Evolutionary conservation across 1,140 invertebrate species (phyloP).

Genomic region (Pararge aegeria): DNA sequence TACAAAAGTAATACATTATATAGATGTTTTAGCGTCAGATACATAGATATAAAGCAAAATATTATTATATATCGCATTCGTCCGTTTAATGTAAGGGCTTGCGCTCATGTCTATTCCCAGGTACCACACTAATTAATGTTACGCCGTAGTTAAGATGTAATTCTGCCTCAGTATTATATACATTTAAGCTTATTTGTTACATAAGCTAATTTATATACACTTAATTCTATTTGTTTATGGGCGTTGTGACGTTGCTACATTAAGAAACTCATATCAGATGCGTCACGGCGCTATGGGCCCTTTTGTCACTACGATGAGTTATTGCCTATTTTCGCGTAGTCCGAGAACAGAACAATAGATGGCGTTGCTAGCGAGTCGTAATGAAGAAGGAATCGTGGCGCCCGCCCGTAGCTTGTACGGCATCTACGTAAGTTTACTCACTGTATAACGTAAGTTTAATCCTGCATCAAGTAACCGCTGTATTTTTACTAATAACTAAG

Average conservation of each 20-base stretch:
- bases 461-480: conserved; percentile 70
- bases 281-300: conserved; percentile 48
- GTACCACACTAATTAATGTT: conserved; percentile 78
- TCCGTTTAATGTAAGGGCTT: conserved; percentile 78
- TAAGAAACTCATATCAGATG: conserved; percentile 75
- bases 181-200: conserved; percentile 79
- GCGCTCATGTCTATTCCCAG: conserved; percentile 77
- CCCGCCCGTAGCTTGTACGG: conserved; percentile 71
- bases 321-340: conserved; percentile 24
- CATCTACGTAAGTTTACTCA: conserved; percentile 72
- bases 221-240: conserved; percentile 72
- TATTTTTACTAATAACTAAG: conserved; percentile 71
- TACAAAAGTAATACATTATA: conserved; percentile 80
- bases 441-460: conserved; percentile 73
- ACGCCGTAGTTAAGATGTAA: conserved; percentile 79
- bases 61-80: conserved; percentile 80
- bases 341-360: conserved; percentile 32
- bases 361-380: conserved; percentile 34
- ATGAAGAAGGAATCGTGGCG: conserved; percentile 41
- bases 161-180: conserved; percentile 80
- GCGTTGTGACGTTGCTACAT: conserved; percentile 69
- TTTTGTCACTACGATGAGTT: conserved; percentile 4
- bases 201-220: conserved; percentile 80
- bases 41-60: conserved; percentile 79
- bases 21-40: conserved; percentile 80